Evolutionary conservation across 2,797 vertebrate species (phyloP).

Genomic region (Catharus ustulatus): DNA sequence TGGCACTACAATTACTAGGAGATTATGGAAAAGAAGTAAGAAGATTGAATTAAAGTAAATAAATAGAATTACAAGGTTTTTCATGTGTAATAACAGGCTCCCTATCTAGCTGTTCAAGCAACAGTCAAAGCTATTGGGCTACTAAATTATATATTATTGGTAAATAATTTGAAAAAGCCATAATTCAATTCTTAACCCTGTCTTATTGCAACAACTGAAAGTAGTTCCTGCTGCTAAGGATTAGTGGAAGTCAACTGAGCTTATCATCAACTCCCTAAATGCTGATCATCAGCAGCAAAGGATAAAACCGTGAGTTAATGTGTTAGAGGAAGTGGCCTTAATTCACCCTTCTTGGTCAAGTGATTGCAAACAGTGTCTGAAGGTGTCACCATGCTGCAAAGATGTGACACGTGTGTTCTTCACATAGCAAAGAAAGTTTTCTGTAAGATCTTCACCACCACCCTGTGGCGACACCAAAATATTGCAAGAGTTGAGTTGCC

Average conservation of each 20-base stretch:
- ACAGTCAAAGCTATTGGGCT: neutral
- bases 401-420: neutral
- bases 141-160: neutral
- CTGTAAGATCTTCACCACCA: neutral
- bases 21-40: neutral
- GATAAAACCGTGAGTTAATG: slow-evolving; percentile 25
- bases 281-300: neutral
- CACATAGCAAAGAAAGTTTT: neutral
- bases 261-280: neutral
- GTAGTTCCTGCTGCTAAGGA: neutral
- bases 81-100: neutral
- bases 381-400: neutral
- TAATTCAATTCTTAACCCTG: neutral
- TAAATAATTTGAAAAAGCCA: neutral
- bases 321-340: neutral
- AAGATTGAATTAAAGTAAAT: neutral
- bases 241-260: neutral
- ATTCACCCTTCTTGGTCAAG: neutral
- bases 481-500: neutral
- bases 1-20: neutral
- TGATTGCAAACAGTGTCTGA: neutral
- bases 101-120: neutral
- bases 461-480: neutral
- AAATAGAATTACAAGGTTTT: neutral
- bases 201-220: neutral